Percentiles rank a stretch among this genome's conserved stretches.
phyloP scores from a whole-genome alignment of 2,888 invertebrate genomes.

The Cetonia aurata region DNA sequence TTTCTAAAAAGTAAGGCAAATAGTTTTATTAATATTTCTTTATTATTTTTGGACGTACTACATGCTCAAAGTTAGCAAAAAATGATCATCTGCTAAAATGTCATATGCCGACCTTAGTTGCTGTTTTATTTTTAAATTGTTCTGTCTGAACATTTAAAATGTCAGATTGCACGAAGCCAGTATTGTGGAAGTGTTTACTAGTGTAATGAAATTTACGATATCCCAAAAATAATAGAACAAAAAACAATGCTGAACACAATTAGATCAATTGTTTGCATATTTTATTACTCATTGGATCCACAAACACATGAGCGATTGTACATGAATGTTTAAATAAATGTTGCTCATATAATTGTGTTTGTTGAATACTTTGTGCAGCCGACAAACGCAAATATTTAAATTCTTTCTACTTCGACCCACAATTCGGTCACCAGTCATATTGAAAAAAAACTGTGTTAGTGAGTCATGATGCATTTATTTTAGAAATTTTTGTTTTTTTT shows the following conservation, averaged over 20 bases:
- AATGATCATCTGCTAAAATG: too few species aligned
- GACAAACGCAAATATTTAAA: background rate
- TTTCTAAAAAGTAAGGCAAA: too few species aligned
- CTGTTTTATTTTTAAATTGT: background rate
- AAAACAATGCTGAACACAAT: background rate
- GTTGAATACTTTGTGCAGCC: background rate
- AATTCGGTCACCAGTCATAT: slow-evolving; percentile 8
- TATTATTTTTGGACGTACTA: too few species aligned
- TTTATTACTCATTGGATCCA: background rate
- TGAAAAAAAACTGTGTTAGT: slow-evolving; percentile 3
- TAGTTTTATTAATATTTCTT: too few species aligned
- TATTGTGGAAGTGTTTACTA: background rate
- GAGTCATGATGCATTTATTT: slow-evolving; percentile 8
- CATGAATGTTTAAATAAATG: background rate
- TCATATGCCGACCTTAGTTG: too few species aligned
- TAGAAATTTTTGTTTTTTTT: slow-evolving; percentile 6
- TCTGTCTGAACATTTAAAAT: too few species aligned
- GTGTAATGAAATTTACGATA: background rate
- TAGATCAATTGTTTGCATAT: background rate
- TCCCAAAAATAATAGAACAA: background rate
- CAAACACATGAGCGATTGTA: background rate
- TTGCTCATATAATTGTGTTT: too few species aligned
- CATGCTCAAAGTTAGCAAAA: too few species aligned
- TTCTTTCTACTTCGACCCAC: background rate
- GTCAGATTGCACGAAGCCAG: background rate